Conservation (phyloP, 2,113 vertebrate genomes). For the Falcunculus frontatus region DNA sequence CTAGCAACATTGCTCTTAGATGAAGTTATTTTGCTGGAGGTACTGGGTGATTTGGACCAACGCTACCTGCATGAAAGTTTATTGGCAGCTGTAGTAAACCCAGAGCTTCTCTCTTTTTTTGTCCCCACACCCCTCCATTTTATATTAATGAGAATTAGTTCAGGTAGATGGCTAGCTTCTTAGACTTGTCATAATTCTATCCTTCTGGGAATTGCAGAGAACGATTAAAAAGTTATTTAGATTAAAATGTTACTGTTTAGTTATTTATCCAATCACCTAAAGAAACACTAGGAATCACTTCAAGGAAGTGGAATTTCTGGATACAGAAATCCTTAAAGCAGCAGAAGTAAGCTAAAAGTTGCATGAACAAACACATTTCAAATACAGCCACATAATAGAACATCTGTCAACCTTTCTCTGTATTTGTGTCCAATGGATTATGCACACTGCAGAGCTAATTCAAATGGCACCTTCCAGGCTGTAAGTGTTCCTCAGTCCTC, state of each 20-base stretch:
- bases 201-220: not conserved
- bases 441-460: not conserved
- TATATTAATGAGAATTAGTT: not conserved
- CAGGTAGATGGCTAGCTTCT: not conserved
- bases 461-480: not conserved
- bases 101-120: not conserved
- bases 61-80: not conserved
- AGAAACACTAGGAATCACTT: not conserved
- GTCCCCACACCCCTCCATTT: not conserved
- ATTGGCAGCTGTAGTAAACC: not conserved
- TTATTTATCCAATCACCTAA: not conserved
- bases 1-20: not conserved
- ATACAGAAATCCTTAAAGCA: not conserved
- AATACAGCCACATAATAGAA: not conserved
- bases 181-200: not conserved
- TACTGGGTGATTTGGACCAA: not conserved
- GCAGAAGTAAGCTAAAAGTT: not conserved
- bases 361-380: not conserved
- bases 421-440: not conserved
- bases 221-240: not conserved
- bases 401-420: not conserved
- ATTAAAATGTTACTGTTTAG: not conserved
- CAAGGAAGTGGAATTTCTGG: not conserved
- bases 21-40: not conserved
- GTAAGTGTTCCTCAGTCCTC: not conserved